Percentiles rank a stretch among this genome's conserved stretches.
These are phyloP conservation scores for Caranx melampygus DNA, from an alignment of 2,113 vertebrate genomes.

Conservation along the genomic window DNA sequence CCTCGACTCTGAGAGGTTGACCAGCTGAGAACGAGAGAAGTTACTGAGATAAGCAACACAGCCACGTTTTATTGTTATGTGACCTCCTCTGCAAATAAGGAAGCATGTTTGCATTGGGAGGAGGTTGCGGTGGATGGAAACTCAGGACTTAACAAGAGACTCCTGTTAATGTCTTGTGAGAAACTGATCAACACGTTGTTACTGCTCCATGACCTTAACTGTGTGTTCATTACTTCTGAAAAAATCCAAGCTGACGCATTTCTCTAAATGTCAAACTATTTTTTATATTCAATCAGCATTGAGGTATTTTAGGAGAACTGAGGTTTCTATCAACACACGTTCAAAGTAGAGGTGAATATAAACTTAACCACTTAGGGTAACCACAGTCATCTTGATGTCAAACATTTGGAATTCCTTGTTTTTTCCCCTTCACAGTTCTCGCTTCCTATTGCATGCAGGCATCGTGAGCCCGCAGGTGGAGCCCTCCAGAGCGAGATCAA, in stretches of 20 bases:
- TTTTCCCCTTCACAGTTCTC: not conserved
- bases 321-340: not conserved
- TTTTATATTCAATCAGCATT: not conserved
- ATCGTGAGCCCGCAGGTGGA: slow-evolving; percentile 25
- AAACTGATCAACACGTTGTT: not conserved
- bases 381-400: slow-evolving; percentile 17
- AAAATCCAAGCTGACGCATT: not conserved
- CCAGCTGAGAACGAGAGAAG: not conserved
- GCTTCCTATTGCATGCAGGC: not conserved
- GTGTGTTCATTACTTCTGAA: too few relatives aligned
- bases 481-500: slow-evolving; percentile 18
- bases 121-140: not conserved
- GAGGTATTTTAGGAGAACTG: not conserved
- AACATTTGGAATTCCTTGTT: not conserved
- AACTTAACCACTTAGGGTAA: not conserved
- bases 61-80: not conserved
- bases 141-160: not conserved
- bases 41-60: not conserved
- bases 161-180: not conserved
- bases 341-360: not conserved
- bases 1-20: too few relatives aligned
- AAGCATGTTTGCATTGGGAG: not conserved
- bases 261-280: slow-evolving; percentile 9
- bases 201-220: not conserved
- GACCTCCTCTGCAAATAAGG: not conserved